These are phyloP conservation scores for Etheostoma cragini DNA, from an alignment of 2,113 vertebrate species.

Conservation along the genomic window DNA sequence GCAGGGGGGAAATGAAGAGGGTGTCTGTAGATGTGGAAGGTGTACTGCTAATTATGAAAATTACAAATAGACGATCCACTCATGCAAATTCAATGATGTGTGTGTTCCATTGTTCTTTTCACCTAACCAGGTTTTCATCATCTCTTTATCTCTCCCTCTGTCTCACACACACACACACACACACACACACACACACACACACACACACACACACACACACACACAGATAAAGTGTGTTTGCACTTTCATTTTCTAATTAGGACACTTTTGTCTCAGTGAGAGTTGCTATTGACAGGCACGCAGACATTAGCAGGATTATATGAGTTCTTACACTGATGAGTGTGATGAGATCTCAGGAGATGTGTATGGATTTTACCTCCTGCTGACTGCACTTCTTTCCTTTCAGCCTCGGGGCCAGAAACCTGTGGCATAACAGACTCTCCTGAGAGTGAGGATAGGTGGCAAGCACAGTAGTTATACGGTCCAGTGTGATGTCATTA, in stretches of 20 bases:
- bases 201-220: not conserved
- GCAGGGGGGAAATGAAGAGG: constrained; percentile 80
- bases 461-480: constrained; percentile 41
- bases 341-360: constrained; percentile 70
- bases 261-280: constrained; percentile 57
- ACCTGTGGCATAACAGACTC: constrained; percentile 62
- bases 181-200: too few relatives aligned
- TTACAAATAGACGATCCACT: constrained; percentile 72
- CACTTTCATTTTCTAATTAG: constrained; percentile 67
- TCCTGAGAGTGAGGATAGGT: constrained; percentile 19
- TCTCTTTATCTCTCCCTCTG: constrained; percentile 1
- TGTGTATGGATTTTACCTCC: constrained; percentile 72
- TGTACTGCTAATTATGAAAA: constrained; percentile 85
- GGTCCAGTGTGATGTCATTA: constrained; percentile 65
- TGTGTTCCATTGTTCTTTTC: constrained; percentile 52
- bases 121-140: constrained; percentile 46
- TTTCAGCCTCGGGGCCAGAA: constrained; percentile 46
- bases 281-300: constrained; percentile 63
- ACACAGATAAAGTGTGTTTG: constrained; percentile 43
- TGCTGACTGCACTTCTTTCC: constrained; percentile 57
- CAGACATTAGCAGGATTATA: constrained; percentile 71
- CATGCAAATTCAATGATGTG: constrained; percentile 72
- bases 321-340: constrained; percentile 69
- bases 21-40: constrained; percentile 72
- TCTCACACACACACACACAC: constrained; percentile 6